These are phyloP conservation scores for Edolisoma coerulescens DNA, from an alignment of 2,113 vertebrate genomes.

Conservation along the genomic window DNA sequence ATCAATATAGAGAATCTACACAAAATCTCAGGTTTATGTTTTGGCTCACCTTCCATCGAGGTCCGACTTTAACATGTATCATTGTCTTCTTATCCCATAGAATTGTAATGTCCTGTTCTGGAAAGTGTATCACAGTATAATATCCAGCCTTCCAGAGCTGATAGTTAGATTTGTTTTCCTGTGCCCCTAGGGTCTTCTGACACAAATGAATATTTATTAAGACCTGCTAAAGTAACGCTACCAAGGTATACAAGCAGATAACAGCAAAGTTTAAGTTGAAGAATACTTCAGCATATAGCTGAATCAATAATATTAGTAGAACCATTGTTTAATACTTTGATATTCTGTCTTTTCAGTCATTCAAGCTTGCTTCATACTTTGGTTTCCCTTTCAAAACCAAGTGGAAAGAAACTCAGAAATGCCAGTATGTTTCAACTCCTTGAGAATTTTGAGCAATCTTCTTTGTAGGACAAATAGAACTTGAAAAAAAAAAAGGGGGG, in stretches of 20 bases:
- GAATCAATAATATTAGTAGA: not conserved
- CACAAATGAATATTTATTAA: constrained; percentile 22
- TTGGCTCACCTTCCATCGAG: constrained; percentile 88
- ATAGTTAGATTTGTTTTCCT: constrained; percentile 80
- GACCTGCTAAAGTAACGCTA: not conserved
- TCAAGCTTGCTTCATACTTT: not conserved
- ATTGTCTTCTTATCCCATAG: constrained; percentile 98
- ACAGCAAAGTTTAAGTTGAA: not conserved
- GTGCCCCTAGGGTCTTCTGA: constrained; percentile 54
- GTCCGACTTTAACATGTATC: constrained; percentile 91
- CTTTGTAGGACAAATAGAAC: not conserved
- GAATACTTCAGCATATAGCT: not conserved
- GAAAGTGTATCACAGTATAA: constrained; percentile 89
- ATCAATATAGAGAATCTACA: not conserved
- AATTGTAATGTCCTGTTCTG: constrained; percentile 87
- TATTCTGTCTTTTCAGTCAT: not conserved
- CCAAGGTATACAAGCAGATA: not conserved
- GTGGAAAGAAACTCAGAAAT: not conserved
- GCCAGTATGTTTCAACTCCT: not conserved
- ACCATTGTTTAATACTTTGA: not conserved
- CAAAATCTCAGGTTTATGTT: not conserved
- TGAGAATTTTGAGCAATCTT: not conserved
- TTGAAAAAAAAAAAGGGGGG: not conserved
- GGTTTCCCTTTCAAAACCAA: not conserved
- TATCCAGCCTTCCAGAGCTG: constrained; percentile 92